A percentile compares a stretch with the other conserved stretches of the same genome.
Evolutionary conservation across 2,113 vertebrate species (phyloP).

Genomic region (Blennius ocellaris): DNA sequence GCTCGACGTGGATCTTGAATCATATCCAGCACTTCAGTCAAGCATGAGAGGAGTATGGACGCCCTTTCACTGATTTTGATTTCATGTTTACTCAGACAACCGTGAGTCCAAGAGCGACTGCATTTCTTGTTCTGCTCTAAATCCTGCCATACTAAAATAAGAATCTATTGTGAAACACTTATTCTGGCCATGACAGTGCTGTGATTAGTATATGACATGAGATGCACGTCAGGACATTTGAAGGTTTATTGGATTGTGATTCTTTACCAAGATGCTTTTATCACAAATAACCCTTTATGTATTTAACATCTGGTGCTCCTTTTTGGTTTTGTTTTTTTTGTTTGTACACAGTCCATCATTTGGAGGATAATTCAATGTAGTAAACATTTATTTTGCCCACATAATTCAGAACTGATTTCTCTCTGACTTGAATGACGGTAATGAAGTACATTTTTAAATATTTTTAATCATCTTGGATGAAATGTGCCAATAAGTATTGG

Average conservation of each 20-base stretch:
- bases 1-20: not conserved
- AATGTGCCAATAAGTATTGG: not conserved
- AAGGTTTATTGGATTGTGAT: constrained; percentile 26
- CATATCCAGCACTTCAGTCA: no score
- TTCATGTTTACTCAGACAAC: not conserved
- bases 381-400: not conserved
- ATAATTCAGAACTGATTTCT: not conserved
- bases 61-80: not conserved
- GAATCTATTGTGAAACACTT: constrained; percentile 25
- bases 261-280: constrained; percentile 2
- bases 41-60: not conserved
- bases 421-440: not conserved
- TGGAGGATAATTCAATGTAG: not conserved
- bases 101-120: not conserved
- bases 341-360: not conserved
- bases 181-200: constrained; percentile 19
- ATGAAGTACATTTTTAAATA: not conserved
- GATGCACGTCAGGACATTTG: constrained; percentile 26
- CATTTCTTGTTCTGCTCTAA: constrained; percentile 10
- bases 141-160: constrained; percentile 5
- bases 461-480: not conserved
- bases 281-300: constrained; percentile 7
- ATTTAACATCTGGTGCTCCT: constrained; percentile 5
- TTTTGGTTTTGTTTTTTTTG: not conserved
- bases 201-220: constrained; percentile 43